A percentile compares a stretch with the other conserved stretches of the same genome.
Evolutionary conservation across 2,113 vertebrate species (phyloP).

Genomic region (Condylura cristata): DNA sequence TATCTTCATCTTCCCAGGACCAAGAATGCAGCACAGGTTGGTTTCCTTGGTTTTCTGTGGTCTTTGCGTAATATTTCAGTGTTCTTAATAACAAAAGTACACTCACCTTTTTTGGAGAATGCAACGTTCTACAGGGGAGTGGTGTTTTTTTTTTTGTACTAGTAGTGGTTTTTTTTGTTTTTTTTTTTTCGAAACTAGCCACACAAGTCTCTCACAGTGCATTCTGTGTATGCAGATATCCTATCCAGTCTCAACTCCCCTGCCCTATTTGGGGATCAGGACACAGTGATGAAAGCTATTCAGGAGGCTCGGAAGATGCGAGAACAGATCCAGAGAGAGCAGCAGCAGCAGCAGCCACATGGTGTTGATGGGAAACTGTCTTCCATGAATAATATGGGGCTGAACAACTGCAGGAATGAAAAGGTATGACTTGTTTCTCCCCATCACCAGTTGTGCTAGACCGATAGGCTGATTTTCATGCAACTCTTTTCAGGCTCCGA

Average conservation of each 20-base stretch:
- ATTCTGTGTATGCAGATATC: conserved; percentile 90
- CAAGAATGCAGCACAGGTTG: not conserved
- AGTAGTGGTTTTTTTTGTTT: no score
- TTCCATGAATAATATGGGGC: conserved; percentile 92
- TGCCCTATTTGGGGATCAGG: conserved; percentile 98
- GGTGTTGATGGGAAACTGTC: conserved; percentile 95
- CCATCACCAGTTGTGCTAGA: not conserved
- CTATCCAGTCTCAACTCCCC: conserved; percentile 99
- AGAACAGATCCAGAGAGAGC: conserved; percentile 97
- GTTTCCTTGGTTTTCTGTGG: not conserved
- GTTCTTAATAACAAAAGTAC: not conserved
- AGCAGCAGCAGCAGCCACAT: conserved; percentile 92
- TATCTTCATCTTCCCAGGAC: not conserved
- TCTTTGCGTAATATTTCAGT: not conserved
- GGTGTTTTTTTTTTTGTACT: not conserved
- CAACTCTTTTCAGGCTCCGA: not conserved
- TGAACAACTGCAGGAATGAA: conserved; percentile 97
- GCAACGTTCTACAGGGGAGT: not conserved
- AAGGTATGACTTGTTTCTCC: conserved; percentile 89
- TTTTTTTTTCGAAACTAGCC: not conserved
- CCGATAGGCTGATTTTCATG: not conserved
- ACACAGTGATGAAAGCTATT: conserved; percentile 99
- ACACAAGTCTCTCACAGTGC: conserved; percentile 36
- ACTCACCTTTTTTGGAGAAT: not conserved
- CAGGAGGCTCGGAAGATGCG: conserved; percentile 99